Percentiles rank a stretch among this genome's conserved stretches.
Evolutionary conservation across 2,113 vertebrate species (phyloP).

Genomic region (Oncorhynchus masou): DNA sequence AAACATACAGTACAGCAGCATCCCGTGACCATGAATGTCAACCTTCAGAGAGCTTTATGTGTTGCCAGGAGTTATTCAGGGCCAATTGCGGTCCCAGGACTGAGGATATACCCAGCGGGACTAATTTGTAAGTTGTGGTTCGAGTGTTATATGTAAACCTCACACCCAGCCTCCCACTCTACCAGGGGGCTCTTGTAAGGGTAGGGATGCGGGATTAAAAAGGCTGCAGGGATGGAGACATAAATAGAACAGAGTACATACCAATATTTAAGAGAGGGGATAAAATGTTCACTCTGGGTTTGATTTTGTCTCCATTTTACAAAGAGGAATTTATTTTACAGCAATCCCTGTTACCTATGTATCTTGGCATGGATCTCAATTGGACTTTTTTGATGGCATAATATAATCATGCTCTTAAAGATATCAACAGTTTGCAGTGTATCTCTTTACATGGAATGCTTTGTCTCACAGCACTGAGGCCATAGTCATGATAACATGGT

Average conservation of each 20-base stretch:
- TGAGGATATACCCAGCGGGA: constrained; percentile 55
- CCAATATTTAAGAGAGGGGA: neutral
- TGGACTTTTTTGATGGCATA: too few species aligned
- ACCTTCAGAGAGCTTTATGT: constrained; percentile 24
- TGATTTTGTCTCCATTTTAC: neutral
- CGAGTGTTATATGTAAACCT: constrained; percentile 57
- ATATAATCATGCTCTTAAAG: too few species aligned
- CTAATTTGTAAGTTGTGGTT: constrained; percentile 60
- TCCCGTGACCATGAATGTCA: too few species aligned
- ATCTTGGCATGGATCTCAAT: too few species aligned
- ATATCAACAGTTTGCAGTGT: too few species aligned
- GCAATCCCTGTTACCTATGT: too few species aligned
- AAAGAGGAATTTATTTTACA: too few species aligned
- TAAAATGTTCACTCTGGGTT: neutral
- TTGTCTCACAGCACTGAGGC: too few species aligned
- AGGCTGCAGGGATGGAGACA: constrained; percentile 30
- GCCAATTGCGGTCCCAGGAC: constrained; percentile 37
- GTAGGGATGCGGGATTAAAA: constrained; percentile 8
- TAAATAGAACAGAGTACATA: constrained; percentile 46
- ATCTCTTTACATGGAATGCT: too few species aligned
- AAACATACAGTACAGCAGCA: too few species aligned
- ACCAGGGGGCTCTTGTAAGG: constrained; percentile 3
- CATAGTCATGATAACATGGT: too few species aligned
- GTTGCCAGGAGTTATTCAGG: constrained; percentile 25
- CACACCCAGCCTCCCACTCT: constrained; percentile 23